A percentile compares a stretch with the other conserved stretches of the same genome.
phyloP scores from a whole-genome alignment of 2,113 vertebrate species.

The Colius striatus region DNA sequence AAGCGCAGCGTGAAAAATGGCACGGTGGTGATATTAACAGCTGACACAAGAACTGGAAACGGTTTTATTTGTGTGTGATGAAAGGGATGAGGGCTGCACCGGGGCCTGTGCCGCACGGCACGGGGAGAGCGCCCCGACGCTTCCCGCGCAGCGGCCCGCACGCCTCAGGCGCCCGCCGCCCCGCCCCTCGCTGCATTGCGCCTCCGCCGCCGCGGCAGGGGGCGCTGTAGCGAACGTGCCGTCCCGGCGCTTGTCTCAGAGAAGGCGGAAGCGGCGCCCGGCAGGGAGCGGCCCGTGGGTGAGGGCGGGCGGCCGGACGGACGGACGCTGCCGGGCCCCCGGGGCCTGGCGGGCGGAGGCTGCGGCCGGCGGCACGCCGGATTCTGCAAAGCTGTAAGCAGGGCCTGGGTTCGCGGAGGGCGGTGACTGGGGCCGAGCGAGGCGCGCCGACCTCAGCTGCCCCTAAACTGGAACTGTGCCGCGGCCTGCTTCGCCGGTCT shows the following conservation, averaged over 20 bases:
- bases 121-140: too few relatives aligned
- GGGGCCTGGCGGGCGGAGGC: background rate
- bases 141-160: too few relatives aligned
- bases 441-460: too few relatives aligned
- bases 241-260: background rate
- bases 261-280: background rate
- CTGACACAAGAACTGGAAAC: fast-evolving
- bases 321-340: background rate
- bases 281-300: background rate
- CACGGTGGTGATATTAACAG: fast-evolving
- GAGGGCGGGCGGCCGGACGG: background rate
- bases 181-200: too few relatives aligned
- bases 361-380: too few relatives aligned
- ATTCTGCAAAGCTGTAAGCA: too few relatives aligned
- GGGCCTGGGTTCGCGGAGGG: background rate
- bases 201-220: background rate
- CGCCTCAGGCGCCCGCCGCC: too few relatives aligned
- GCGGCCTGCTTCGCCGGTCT: background rate
- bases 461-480: background rate
- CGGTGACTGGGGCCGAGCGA: background rate
- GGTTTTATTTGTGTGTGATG: fast-evolving
- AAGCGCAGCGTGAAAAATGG: fast-evolving
- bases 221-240: background rate
- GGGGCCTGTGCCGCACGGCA: too few relatives aligned
- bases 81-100: background rate